Evolutionary conservation across 2,888 invertebrate species (phyloP), one percentile per base, ranked within the genome.

Genomic region (Megaustenia siamemsis): DNA sequence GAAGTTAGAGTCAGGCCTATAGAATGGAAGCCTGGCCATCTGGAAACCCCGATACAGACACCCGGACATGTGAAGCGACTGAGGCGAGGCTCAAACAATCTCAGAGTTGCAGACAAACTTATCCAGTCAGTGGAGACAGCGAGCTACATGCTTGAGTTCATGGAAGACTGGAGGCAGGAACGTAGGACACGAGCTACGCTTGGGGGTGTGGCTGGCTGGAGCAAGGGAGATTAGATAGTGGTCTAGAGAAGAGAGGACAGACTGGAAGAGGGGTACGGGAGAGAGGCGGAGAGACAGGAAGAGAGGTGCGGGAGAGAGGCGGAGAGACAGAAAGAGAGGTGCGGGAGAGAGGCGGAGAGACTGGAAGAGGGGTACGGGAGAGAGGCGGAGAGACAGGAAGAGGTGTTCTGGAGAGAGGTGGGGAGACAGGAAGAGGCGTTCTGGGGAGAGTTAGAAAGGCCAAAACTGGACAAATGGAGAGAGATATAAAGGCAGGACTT

Each of bases 1-100:
- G 81, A 82, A 49, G 40, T 82, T 28, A 66, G 81, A n/a, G 43
- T 82, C 0, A 82, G 56, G 28, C 40, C 40, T 21, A 28, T 28
- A 28, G 69, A 28, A 35, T 66, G 32, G 43, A 38, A n/a, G 3
- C 66, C n/a, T n/a, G n/a, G n/a, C n/a, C n/a, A n/a, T n/a, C n/a
- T n/a, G n/a, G n/a, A n/a, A n/a, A n/a, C n/a, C n/a, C n/a, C n/a
- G n/a, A n/a, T n/a, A n/a, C n/a, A n/a, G n/a, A n/a, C n/a, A n/a
- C n/a, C n/a, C n/a, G n/a, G n/a, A n/a, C n/a, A n/a, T n/a, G n/a
- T 35, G 4, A 21, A 21, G n/a, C 53, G 76, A 76, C 35, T 35
- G 21, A 76, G 32, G 35, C 32, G 76, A 76, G 32, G 24, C 56
- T 12, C 35, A 18, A 35, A 32, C 12, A 32, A 24, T 24, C 10